Percentiles rank a stretch among this genome's conserved stretches.
phyloP scores from a whole-genome alignment of 2,888 invertebrate species.

The Laspeyria flexula region DNA sequence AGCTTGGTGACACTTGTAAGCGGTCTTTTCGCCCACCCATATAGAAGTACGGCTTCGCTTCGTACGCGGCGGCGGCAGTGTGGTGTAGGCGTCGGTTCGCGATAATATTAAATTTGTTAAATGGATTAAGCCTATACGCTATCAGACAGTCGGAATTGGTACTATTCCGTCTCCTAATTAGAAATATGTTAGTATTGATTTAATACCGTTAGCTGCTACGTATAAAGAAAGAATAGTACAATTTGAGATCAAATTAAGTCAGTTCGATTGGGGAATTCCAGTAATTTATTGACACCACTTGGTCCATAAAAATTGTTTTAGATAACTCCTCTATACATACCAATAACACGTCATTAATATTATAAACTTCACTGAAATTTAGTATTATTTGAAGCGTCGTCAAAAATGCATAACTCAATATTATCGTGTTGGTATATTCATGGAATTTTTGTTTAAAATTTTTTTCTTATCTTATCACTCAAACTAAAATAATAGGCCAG shows the following conservation, averaged over 20 bases:
- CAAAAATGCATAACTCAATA: background rate
- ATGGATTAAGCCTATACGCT: conserved; percentile 65
- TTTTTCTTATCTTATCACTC: background rate
- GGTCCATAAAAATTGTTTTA: no score
- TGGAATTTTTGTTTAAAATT: conserved; percentile 17
- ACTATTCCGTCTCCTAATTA: background rate
- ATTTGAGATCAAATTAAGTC: no score
- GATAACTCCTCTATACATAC: no score
- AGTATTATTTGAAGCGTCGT: no score
- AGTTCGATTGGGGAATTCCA: no score
- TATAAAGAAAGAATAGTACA: no score
- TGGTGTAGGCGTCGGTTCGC: conserved; percentile 68
- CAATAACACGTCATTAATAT: no score
- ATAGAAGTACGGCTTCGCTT: conserved; percentile 61
- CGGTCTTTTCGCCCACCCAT: conserved; percentile 55
- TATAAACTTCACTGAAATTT: no score
- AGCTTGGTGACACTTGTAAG: conserved; percentile 62
- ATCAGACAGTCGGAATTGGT: background rate
- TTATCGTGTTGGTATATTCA: conserved; percentile 13
- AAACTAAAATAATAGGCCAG: background rate
- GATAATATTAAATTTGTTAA: conserved; percentile 77
- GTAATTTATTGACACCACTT: no score
- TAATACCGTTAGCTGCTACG: no score
- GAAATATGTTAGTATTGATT: no score
- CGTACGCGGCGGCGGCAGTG: conserved; percentile 37